Evolutionary conservation across 2,113 vertebrate species (phyloP).

Genomic region (Psophia crepitans): DNA sequence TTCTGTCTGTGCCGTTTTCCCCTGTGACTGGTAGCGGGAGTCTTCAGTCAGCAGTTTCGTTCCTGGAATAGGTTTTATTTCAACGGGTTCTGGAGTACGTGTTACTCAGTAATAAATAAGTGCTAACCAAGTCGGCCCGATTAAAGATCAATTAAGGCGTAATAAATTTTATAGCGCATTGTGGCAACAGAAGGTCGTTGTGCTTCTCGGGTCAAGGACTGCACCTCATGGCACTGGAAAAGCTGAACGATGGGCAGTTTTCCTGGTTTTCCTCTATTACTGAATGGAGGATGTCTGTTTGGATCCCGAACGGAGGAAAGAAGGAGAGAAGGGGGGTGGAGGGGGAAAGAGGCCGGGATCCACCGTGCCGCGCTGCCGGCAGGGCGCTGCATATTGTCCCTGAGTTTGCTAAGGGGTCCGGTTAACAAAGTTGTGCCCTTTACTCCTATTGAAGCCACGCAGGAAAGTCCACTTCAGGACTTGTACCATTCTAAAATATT

Average conservation of each 20-base stretch:
- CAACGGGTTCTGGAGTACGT: background rate
- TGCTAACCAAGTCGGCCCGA: background rate
- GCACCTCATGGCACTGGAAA: background rate
- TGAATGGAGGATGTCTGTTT: background rate
- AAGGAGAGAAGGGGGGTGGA: background rate
- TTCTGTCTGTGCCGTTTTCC: background rate
- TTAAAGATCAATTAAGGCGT: background rate
- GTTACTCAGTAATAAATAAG: background rate
- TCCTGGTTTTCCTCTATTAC: background rate
- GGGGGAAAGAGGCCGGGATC: background rate
- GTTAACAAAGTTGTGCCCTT: background rate
- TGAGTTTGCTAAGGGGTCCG: background rate
- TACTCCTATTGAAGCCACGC: background rate
- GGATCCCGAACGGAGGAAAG: background rate
- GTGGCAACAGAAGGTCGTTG: background rate
- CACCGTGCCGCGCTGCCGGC: too few species aligned
- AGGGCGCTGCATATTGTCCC: background rate
- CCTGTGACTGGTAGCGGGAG: background rate
- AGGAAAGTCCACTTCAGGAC: background rate
- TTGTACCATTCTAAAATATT: background rate
- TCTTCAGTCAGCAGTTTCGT: conserved; percentile 17
- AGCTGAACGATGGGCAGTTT: background rate
- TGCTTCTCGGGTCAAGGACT: background rate
- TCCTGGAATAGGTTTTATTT: conserved; percentile 47
- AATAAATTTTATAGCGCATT: background rate